phyloP scores from a whole-genome alignment of 2,113 vertebrate genomes.

The Orthonyx spaldingii region DNA sequence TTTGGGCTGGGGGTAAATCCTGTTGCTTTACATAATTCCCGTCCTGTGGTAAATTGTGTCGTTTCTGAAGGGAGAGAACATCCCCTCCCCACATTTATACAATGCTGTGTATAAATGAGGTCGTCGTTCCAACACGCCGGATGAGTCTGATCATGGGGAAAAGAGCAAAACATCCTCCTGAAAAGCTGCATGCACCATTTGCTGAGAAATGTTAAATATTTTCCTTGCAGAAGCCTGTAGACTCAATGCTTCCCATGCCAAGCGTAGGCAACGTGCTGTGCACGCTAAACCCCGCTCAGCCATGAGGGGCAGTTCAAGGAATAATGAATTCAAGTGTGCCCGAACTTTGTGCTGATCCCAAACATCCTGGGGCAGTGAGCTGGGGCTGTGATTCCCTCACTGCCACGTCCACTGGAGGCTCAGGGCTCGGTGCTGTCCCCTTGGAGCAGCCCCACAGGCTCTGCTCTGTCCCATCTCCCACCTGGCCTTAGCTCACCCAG shows the following conservation, averaged over 20 bases:
- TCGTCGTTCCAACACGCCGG: background rate
- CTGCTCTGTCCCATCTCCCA: background rate
- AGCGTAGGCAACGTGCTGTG: background rate
- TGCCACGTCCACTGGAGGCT: conserved; percentile 16
- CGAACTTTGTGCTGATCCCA: conserved; percentile 19
- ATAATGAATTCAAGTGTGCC: background rate
- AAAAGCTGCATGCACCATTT: background rate
- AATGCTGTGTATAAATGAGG: background rate
- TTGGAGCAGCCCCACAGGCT: background rate
- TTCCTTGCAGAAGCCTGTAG: conserved; percentile 19
- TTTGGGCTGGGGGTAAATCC: background rate
- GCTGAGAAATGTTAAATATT: conserved; percentile 32
- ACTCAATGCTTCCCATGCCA: background rate
- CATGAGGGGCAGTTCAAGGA: background rate
- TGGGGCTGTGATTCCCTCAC: background rate
- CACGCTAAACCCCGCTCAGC: background rate
- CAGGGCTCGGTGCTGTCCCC: fast-evolving
- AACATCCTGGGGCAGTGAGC: background rate
- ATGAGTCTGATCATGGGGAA: background rate
- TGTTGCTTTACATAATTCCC: background rate
- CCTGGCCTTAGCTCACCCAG: background rate
- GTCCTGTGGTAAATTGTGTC: background rate
- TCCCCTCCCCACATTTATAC: background rate
- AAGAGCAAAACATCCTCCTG: conserved; percentile 5
- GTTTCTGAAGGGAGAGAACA: background rate